phyloP scores from a whole-genome alignment of 2,888 invertebrate genomes.

The Cantharis lateralis region DNA sequence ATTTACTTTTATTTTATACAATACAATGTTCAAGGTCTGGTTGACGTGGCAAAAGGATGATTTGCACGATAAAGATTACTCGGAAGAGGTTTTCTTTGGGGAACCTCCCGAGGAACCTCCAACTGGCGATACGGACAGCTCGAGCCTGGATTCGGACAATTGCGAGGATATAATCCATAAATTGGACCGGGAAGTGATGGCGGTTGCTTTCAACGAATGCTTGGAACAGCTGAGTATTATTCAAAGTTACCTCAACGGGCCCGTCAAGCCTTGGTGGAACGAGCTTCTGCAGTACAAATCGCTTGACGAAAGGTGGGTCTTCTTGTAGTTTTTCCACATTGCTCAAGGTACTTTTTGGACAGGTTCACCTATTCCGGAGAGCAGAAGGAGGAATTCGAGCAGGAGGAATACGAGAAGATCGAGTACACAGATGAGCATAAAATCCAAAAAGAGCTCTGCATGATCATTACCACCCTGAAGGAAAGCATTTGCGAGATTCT shows the following conservation, averaged over 20 bases:
- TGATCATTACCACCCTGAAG: conserved; percentile 4
- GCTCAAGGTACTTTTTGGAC: not conserved
- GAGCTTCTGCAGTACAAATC: conserved; percentile 8
- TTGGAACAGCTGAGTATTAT: conserved; percentile 31
- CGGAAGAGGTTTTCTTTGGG: not conserved
- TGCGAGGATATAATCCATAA: not conserved
- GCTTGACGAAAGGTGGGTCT: conserved; percentile 4
- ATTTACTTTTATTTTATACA: not conserved
- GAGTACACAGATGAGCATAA: conserved; percentile 14
- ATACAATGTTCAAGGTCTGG: not conserved
- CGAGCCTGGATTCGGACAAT: not conserved
- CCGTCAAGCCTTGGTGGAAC: conserved; percentile 19
- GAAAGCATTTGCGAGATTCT: conserved; percentile 3
- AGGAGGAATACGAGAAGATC: conserved; percentile 18
- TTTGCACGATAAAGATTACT: not conserved
- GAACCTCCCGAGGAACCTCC: not conserved
- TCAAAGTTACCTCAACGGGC: conserved; percentile 22
- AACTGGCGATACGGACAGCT: not conserved
- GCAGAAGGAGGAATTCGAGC: not conserved
- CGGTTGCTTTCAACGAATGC: conserved; percentile 17
- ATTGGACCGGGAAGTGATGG: not conserved
- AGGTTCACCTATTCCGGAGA: not conserved
- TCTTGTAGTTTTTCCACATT: not conserved
- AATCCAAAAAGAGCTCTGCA: conserved; percentile 18
- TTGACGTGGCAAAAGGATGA: conserved; percentile 6